Conservation (phyloP, 2,113 vertebrate genomes). For the Telmatochromis brachygnathus region DNA sequence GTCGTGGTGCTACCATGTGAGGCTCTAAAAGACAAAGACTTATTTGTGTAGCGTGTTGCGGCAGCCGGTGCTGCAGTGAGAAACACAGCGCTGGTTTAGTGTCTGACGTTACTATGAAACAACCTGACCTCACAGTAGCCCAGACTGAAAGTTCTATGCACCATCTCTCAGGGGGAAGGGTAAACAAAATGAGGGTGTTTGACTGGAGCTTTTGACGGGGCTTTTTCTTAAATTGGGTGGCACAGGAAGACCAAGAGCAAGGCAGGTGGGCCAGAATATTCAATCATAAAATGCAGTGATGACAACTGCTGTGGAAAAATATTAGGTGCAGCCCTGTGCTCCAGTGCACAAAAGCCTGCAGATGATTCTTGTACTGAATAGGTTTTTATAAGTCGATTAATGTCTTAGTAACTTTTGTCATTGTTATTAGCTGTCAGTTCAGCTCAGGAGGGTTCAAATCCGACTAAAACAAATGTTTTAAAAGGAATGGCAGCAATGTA, state of each 20-base stretch:
- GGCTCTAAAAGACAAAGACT: slow-evolving; percentile 48
- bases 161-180: not conserved
- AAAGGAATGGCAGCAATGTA: not conserved
- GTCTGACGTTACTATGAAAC: slow-evolving; percentile 11
- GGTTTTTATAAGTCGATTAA: not conserved
- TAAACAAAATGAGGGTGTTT: slow-evolving; percentile 34
- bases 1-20: slow-evolving; percentile 43
- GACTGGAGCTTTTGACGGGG: not conserved
- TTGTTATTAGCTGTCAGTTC: not conserved
- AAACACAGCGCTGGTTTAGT: not conserved
- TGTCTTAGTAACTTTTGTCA: not conserved
- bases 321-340: not conserved
- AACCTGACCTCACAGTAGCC: slow-evolving; percentile 6
- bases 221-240: not conserved
- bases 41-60: slow-evolving; percentile 32
- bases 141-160: slow-evolving; percentile 15
- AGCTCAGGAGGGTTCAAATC: not conserved
- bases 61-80: not conserved
- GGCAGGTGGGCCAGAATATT: not conserved
- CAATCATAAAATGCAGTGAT: not conserved
- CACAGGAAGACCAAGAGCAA: not conserved
- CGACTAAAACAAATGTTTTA: not conserved
- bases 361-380: not conserved
- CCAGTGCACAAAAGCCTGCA: not conserved
- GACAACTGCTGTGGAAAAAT: not conserved